Evolutionary conservation across 2,797 vertebrate genomes (phyloP), one percentile per base, ranked within the genome.

Genomic region (Hippopotamyrus pictus): DNA sequence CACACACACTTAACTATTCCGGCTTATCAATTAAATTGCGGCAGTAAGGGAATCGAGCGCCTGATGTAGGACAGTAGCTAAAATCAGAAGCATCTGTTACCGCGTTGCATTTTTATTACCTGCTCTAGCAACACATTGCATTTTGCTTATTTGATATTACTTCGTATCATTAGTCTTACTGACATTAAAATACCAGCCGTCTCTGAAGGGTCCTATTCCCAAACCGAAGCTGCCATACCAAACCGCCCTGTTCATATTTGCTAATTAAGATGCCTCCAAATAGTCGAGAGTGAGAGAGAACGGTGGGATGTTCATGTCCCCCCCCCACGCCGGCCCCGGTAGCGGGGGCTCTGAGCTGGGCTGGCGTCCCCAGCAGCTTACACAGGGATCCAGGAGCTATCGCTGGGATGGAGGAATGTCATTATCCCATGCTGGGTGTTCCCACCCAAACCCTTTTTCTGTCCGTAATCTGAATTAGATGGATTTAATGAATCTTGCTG

Each of bases 331-430:
- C 33, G 0, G 33, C 73, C 73, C 73, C 14, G 73, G 65, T 69
- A 29, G 65, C 11, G 4, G 25, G 65, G 65, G 65, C 25, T 33
- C 25, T 69, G 65, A 69, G 65, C 90, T 91, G 51, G 44, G 12
- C 53, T 11, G 91, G 92, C 93, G 93, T 93, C 51, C 92, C 93
- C 92, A 93, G 93, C 91, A 62, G 92, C 94, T 95, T 94, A 94
- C 94, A 94, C 85, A 90, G 91, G 93, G 93, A 93, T 95, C 94
- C 92, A 90, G 91, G 93, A 94, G 94, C 93, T 94, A 96, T 96
- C 96, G 95, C 96, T 92, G 91, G 94, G 96, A 93, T 93, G 95
- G 93, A 96, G 96, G 96, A 97, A 97, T 97, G 96, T 95, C 94
- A 96, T 96, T 96, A 96, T 96, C 94, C 90, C 88, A 37, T 19